phyloP scores from a whole-genome alignment of 2,113 vertebrate genomes.

The Hyla sarda region DNA sequence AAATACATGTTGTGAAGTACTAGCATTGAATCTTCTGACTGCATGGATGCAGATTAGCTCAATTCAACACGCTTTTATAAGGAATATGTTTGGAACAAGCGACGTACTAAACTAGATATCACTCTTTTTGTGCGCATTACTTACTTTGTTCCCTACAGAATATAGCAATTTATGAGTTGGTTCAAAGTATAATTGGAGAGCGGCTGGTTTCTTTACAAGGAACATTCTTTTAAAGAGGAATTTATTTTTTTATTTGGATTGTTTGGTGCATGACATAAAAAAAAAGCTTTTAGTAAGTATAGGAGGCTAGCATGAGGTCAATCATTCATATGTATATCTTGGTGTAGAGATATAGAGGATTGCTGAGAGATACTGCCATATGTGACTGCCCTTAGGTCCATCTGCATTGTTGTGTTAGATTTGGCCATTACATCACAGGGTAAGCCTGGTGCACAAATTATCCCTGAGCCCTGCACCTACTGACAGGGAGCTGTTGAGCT shows the following conservation, averaged over 20 bases:
- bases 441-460: slow-evolving; percentile 5
- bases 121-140: background rate
- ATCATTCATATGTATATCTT: background rate
- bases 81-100: too few relatives aligned
- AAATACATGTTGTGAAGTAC: too few relatives aligned
- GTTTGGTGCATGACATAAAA: background rate
- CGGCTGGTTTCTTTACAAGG: background rate
- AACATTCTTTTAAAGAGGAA: background rate
- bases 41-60: too few relatives aligned
- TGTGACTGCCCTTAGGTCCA: slow-evolving; percentile 10
- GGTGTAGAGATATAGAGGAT: background rate
- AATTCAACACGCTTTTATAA: too few relatives aligned
- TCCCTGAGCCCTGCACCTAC: background rate
- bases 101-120: background rate
- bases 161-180: background rate
- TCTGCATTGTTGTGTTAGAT: slow-evolving; percentile 13
- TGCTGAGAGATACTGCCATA: background rate
- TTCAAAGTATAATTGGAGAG: background rate
- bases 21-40: too few relatives aligned
- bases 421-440: slow-evolving; percentile 27
- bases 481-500: background rate
- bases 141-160: background rate
- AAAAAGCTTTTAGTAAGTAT: background rate
- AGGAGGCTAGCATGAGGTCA: background rate
- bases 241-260: background rate